Conservation (phyloP, 2,113 vertebrate genomes). For the Boulengeromyrus knoepffleri region DNA sequence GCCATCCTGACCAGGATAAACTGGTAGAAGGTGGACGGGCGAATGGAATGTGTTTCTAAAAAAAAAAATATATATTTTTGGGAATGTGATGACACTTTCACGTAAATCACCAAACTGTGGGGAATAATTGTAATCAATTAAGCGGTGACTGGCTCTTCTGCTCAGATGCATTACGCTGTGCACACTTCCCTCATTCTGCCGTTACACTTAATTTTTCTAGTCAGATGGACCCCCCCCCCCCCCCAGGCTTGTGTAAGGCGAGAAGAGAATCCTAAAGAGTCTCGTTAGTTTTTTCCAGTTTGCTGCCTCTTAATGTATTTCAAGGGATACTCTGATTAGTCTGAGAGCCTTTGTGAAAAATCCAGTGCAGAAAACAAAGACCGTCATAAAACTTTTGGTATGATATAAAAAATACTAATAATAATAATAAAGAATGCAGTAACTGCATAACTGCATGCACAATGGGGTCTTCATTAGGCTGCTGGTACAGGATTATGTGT, state of each 20-base stretch:
- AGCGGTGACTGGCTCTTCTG: background rate
- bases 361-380: background rate
- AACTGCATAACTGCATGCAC: background rate
- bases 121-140: background rate
- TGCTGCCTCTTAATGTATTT: background rate
- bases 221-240: background rate
- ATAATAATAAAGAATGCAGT: background rate
- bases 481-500: background rate
- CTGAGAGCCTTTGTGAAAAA: background rate
- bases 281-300: background rate
- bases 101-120: background rate
- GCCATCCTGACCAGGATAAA: background rate
- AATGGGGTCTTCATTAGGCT: background rate
- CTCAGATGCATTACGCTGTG: background rate
- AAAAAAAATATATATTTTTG: background rate
- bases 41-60: background rate
- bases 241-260: background rate
- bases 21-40: background rate
- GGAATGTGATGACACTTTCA: background rate
- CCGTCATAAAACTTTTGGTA: background rate
- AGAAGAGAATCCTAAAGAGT: background rate
- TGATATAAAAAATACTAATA: background rate
- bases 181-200: background rate
- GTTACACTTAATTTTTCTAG: background rate
- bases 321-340: background rate